A percentile compares a stretch with the other conserved stretches of the same genome.
phyloP scores from a whole-genome alignment of 2,888 invertebrate genomes.

The Himalopsyche anomala region DNA sequence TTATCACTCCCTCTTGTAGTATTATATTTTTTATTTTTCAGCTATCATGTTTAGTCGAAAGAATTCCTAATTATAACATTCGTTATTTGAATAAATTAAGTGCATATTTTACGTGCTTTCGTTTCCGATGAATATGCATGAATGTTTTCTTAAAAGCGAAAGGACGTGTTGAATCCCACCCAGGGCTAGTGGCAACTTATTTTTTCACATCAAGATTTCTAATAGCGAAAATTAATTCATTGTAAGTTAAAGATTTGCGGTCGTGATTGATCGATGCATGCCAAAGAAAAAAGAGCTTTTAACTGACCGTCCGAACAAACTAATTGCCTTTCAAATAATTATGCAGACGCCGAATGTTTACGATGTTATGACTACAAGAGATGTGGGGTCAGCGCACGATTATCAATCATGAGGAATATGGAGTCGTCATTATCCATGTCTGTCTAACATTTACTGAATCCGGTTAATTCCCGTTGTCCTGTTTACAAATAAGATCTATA shows the following conservation, averaged over 20 bases:
- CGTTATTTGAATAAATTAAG: too few species aligned
- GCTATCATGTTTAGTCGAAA: too few species aligned
- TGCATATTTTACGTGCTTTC: too few species aligned
- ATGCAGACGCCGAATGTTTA: neutral
- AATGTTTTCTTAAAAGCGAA: conserved; percentile 7
- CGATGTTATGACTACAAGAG: neutral
- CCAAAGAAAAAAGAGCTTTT: neutral
- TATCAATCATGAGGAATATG: too few species aligned
- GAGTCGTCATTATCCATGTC: too few species aligned
- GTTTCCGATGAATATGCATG: conserved; percentile 17
- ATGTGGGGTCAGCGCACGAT: too few species aligned
- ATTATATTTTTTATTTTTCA: too few species aligned
- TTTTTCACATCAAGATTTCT: neutral
- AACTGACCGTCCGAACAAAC: neutral
- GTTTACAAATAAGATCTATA: too few species aligned
- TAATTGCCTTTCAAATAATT: conserved; percentile 37
- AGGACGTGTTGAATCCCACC: conserved; percentile 8
- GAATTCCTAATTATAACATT: too few species aligned
- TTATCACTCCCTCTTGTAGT: too few species aligned
- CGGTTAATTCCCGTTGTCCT: too few species aligned
- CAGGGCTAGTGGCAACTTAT: conserved; percentile 13
- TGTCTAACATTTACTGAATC: too few species aligned
- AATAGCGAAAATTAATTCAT: neutral
- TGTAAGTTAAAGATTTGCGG: neutral
- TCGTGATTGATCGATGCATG: neutral